Evolutionary conservation across 2,888 invertebrate species (phyloP).

Genomic region (Tachina grossa): DNA sequence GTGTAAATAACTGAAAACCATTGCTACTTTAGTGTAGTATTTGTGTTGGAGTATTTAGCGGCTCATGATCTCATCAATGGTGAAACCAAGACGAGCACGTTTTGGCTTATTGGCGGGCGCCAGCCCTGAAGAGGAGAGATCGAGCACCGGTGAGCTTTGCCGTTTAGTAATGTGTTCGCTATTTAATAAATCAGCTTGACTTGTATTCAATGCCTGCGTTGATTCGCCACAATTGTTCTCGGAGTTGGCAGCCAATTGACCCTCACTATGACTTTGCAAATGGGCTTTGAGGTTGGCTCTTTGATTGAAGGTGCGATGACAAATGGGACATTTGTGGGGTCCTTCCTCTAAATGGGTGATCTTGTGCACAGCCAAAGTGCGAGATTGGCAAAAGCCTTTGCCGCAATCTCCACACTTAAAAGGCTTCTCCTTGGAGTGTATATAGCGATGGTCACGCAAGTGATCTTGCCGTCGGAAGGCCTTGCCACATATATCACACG

Average conservation of each 20-base stretch:
- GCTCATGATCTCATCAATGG: constrained; percentile 94
- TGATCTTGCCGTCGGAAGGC: constrained; percentile 98
- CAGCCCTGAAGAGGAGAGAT: constrained; percentile 84
- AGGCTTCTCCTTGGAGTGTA: constrained; percentile 99
- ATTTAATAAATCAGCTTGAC: constrained; percentile 74
- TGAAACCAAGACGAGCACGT: constrained; percentile 87
- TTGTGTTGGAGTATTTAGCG: constrained; percentile 84
- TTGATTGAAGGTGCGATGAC: constrained; percentile 95
- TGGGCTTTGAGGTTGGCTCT: constrained; percentile 96
- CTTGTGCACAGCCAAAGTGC: constrained; percentile 97
- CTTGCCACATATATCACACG: constrained; percentile 97
- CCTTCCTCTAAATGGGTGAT: constrained; percentile 97
- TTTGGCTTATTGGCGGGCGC: constrained; percentile 81
- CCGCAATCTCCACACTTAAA: constrained; percentile 98
- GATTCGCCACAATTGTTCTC: constrained; percentile 44
- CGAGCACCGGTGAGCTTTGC: constrained; percentile 82
- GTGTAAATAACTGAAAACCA: constrained; percentile 67
- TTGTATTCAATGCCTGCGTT: constrained; percentile 74
- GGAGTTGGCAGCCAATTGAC: constrained; percentile 58
- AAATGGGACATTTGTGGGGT: constrained; percentile 95
- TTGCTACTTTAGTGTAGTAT: constrained; percentile 48
- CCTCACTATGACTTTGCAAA: constrained; percentile 88
- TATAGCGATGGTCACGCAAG: constrained; percentile 96
- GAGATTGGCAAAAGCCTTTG: constrained; percentile 98
- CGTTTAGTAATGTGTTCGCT: not conserved